Base-by-base conservation (phyloP, 23 tunicate species). In the Halocynthia aurantium region DNA sequence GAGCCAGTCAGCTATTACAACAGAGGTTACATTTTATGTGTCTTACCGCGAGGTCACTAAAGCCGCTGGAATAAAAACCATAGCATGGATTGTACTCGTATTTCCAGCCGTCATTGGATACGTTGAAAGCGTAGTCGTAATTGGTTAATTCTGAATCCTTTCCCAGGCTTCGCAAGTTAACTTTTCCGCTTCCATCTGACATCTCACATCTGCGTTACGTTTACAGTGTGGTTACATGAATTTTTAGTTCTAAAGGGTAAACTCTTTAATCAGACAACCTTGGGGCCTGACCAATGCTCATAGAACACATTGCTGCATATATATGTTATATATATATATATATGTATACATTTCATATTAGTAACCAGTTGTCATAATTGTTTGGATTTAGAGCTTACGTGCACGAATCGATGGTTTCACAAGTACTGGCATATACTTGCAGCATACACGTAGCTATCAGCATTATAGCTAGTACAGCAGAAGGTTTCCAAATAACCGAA, bases 51-150 rank as follows among this genome's bases (percentile, higher is more conserved):
- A 83, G 74, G 50, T 84, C 83, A 40, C 57, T 51, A 63, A 52
- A 84, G 8, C 70, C 11, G 6, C 20, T 57, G 22, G 79, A 81
- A 50, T 70, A 63, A 74, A 84, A 90, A 7, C 86, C 85, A 22
- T 81, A 22, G 71, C 96, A 90, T 18, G 96, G 96, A 61, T 90
- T 90, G 78, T 90, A 90, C 50, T 69, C 20, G 65, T 90, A 90
- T 1, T 31, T 51, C 72, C 66, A 84, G 12, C 76, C 82, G 58
- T 69, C 83, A 6, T 68, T 77, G 10, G 53, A 7, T 20, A 21
- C 76, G 7, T 69, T 76, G 73, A 50, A 60, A 50, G 83, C 86
- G 13, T 62, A 74, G 62, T 74, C 78, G 63, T 54, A 53, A 22
- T 15, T 54, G 31, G 19, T n/a, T 0, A 54, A 52, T 8, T 52